Evolutionary conservation across 2,797 vertebrate species (phyloP).

Genomic region (Poecile montanus): DNA sequence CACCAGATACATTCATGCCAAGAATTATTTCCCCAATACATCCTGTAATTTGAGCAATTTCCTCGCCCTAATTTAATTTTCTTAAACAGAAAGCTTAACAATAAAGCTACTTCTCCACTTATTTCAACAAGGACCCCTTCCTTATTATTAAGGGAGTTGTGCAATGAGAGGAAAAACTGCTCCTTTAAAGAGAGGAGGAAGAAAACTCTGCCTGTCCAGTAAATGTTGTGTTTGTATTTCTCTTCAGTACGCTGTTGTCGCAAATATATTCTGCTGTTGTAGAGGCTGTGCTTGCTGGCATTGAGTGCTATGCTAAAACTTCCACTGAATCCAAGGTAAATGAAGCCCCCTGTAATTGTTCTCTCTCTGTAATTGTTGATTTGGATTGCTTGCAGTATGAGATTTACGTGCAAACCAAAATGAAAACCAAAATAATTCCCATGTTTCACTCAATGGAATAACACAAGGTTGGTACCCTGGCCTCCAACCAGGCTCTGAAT

Average conservation of each 20-base stretch:
- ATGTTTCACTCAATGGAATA: fast-evolving
- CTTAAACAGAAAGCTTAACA: neutral
- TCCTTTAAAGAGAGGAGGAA: constrained; percentile 1
- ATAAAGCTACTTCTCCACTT: neutral
- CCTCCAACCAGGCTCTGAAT: neutral
- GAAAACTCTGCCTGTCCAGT: constrained; percentile 21
- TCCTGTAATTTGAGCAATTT: neutral
- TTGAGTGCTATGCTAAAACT: constrained; percentile 90
- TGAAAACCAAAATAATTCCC: fast-evolving
- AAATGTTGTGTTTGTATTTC: constrained; percentile 72
- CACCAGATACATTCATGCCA: neutral
- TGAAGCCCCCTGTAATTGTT: constrained; percentile 17
- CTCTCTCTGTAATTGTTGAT: neutral
- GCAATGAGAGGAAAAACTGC: neutral
- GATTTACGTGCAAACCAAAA: neutral
- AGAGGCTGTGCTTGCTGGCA: constrained; percentile 91
- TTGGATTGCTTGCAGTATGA: constrained; percentile 14
- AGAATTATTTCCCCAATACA: neutral
- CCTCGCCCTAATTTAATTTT: neutral
- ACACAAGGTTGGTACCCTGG: fast-evolving
- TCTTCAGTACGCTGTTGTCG: constrained; percentile 84
- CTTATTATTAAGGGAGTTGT: neutral
- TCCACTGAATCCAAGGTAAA: constrained; percentile 87
- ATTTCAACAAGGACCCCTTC: neutral
- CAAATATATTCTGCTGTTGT: constrained; percentile 91